A percentile compares a stretch with the other conserved stretches of the same genome.
Evolutionary conservation across 2,113 vertebrate species (phyloP).

Genomic region (Macaca nemestrina): DNA sequence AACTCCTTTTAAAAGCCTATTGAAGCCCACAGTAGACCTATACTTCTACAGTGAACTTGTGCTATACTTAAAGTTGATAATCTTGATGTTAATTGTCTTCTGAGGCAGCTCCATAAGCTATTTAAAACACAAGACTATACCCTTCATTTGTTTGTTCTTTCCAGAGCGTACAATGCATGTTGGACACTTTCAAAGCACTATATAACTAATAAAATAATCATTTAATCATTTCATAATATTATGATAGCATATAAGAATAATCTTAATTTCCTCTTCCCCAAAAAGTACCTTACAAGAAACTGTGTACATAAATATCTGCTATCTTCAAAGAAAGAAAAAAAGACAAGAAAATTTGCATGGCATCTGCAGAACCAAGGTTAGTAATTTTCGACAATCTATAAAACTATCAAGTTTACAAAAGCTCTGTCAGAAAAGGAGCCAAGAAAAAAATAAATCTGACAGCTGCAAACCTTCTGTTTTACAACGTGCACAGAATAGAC

Average conservation of each 20-base stretch:
- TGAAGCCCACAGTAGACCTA: neutral
- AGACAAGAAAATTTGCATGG: neutral
- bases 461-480: constrained; percentile 73
- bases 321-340: constrained; percentile 54
- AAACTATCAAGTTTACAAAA: constrained; percentile 49
- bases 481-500: neutral
- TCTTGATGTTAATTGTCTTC: neutral
- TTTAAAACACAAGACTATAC: neutral
- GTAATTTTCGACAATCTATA: constrained; percentile 1
- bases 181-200: neutral
- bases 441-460: constrained; percentile 58
- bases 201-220: neutral
- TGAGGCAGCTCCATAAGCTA: neutral
- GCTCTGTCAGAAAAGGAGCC: constrained; percentile 53
- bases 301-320: neutral
- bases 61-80: neutral
- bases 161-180: neutral
- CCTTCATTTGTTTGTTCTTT: neutral
- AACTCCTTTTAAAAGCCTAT: neutral
- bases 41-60: neutral
- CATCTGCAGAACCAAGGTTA: neutral
- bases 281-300: neutral
- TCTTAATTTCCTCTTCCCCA: neutral
- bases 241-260: neutral
- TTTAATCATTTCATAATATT: neutral